phyloP scores from a whole-genome alignment of 2,113 vertebrate genomes.

The Himantopus leucocephalus region DNA sequence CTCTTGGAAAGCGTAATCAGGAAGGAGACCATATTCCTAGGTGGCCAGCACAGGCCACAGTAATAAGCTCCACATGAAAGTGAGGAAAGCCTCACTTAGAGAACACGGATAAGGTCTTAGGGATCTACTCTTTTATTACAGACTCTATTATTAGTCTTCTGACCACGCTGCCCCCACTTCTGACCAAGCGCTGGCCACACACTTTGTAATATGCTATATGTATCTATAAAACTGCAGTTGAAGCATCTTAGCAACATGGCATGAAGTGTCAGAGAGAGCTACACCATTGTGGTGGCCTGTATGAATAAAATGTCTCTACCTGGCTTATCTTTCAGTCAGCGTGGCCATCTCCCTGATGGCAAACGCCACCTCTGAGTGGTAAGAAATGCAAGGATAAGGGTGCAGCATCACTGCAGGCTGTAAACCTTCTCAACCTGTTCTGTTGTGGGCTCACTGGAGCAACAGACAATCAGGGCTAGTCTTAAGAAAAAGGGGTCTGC shows the following conservation, averaged over 20 bases:
- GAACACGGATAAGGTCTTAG: neutral
- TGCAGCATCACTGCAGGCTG: accelerated
- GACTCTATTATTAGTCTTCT: neutral
- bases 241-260: neutral
- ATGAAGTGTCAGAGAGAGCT: neutral
- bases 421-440: neutral
- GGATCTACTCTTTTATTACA: neutral
- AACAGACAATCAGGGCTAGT: neutral
- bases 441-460: neutral
- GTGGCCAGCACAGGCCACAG: neutral
- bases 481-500: neutral
- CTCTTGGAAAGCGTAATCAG: neutral
- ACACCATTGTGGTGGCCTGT: accelerated
- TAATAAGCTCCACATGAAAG: accelerated
- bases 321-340: neutral
- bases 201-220: neutral
- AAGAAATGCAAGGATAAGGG: neutral
- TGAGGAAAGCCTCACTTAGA: neutral
- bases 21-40: neutral
- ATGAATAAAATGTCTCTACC: neutral
- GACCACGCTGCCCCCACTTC: neutral
- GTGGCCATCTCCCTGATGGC: neutral
- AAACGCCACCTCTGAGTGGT: neutral
- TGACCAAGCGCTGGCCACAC: accelerated
- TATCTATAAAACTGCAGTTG: neutral